A percentile compares a stretch with the other conserved stretches of the same genome.
Conservation (phyloP, 1,140 invertebrate genomes). For the Drosophila kurseongensis region DNA sequence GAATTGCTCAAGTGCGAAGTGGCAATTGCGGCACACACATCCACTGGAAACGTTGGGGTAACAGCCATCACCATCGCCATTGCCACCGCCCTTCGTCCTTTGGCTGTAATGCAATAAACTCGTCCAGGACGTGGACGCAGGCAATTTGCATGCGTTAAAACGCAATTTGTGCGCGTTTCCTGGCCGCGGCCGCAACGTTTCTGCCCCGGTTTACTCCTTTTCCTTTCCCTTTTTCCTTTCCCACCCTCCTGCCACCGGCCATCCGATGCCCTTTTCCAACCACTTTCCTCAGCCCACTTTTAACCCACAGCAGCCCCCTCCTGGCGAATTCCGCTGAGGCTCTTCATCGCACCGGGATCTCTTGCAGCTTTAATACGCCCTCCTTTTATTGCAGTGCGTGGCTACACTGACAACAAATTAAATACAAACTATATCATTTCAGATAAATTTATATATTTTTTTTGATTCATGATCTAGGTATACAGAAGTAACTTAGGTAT, state of each 20-base stretch:
- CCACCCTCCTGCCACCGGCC: background rate
- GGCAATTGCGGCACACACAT: conserved; percentile 58
- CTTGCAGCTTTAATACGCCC: conserved; percentile 34
- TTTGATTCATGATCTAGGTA: no score
- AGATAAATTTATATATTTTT: no score
- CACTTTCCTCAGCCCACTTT: background rate
- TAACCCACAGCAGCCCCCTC: background rate
- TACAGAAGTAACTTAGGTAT: no score
- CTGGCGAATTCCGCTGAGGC: conserved; percentile 42
- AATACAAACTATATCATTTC: background rate
- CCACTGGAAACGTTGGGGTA: background rate
- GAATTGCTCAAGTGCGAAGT: conserved; percentile 61
- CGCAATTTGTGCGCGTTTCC: conserved; percentile 81
- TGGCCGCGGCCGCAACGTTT: conserved; percentile 53
- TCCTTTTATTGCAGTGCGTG: conserved; percentile 19
- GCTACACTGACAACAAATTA: conserved; percentile 1
- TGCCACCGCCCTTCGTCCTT: conserved; percentile 2
- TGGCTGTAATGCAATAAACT: conserved; percentile 71
- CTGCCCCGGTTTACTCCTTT: background rate
- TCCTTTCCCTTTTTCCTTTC: background rate
- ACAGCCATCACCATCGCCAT: background rate
- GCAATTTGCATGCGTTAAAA: conserved; percentile 83
- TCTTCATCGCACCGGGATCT: conserved; percentile 16
- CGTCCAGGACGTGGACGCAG: conserved; percentile 56
- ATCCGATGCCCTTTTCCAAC: conserved; percentile 1